A percentile compares a stretch with the other conserved stretches of the same genome.
Conservation (phyloP, 2,797 vertebrate species). For the Spheniscus humboldti region DNA sequence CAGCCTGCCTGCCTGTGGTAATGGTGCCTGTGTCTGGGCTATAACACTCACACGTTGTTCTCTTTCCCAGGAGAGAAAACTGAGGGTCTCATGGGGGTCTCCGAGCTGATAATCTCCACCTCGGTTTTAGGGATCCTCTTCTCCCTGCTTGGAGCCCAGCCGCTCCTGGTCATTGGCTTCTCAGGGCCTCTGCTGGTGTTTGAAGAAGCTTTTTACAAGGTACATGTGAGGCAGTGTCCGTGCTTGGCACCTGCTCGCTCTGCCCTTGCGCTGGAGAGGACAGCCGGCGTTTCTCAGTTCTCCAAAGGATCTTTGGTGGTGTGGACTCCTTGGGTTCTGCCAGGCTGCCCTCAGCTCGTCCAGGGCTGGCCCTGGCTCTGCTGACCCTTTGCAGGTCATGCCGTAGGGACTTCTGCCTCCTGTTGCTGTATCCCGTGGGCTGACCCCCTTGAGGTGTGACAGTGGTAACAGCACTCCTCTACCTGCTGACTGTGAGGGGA, state of each 20-base stretch:
- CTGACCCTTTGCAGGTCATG: background rate
- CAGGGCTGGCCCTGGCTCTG: background rate
- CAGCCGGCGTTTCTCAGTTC: background rate
- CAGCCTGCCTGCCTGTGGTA: background rate
- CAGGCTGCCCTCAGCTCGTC: background rate
- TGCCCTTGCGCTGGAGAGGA: background rate
- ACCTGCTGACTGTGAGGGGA: background rate
- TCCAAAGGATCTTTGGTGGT: background rate
- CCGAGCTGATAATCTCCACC: conserved; percentile 94
- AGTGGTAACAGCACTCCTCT: background rate
- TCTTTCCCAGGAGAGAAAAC: conserved; percentile 90
- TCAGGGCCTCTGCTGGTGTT: conserved; percentile 95
- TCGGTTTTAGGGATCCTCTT: conserved; percentile 91
- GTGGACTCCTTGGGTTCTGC: background rate
- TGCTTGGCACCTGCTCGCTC: background rate
- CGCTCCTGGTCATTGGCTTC: conserved; percentile 94
- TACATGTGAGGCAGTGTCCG: conserved; percentile 45
- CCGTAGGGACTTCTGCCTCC: background rate
- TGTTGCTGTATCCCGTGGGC: background rate
- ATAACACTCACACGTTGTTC: background rate
- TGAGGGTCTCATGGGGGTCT: conserved; percentile 95
- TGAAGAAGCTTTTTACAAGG: conserved; percentile 97
- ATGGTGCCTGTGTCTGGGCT: background rate
- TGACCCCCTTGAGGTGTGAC: background rate
- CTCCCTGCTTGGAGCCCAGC: conserved; percentile 91